Conservation (phyloP, 2,888 invertebrate species). For the Tanaodytes sp. region DNA sequence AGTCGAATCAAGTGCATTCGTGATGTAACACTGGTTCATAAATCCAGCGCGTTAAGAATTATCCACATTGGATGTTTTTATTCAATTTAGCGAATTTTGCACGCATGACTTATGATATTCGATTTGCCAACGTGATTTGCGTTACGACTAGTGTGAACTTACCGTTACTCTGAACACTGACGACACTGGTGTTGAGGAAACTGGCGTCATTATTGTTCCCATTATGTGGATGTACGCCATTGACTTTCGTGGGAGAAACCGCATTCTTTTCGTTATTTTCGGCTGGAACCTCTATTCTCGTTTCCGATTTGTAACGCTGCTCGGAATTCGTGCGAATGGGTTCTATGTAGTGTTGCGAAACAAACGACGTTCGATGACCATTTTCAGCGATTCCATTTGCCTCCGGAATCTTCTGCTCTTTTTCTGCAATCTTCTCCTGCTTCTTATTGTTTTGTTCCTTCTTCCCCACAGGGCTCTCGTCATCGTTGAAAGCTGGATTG, state of each 20-base stretch:
- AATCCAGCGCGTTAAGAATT: no score
- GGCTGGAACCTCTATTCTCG: slow-evolving; percentile 68
- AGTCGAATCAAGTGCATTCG: no score
- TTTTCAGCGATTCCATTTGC: slow-evolving; percentile 60
- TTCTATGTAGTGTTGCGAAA: slow-evolving; percentile 68
- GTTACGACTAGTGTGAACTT: slow-evolving; percentile 27
- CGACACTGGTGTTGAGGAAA: slow-evolving; percentile 68
- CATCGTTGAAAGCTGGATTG: slow-evolving; percentile 70
- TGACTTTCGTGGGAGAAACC: slow-evolving; percentile 60
- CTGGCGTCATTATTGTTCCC: slow-evolving; percentile 71
- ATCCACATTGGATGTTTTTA: no score
- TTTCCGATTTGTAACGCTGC: slow-evolving; percentile 66
- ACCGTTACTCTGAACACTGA: slow-evolving; percentile 65
- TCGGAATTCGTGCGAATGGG: slow-evolving; percentile 63
- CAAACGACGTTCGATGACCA: slow-evolving; percentile 64
- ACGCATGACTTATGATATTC: no score
- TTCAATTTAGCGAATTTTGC: no score
- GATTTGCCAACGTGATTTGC: no score
- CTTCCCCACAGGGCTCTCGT: slow-evolving; percentile 57
- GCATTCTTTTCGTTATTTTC: slow-evolving; percentile 62
- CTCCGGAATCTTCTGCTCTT: slow-evolving; percentile 57
- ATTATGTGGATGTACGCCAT: slow-evolving; percentile 67
- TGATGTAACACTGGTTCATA: no score
- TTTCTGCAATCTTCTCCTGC: slow-evolving; percentile 51
- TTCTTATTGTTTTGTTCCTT: slow-evolving; percentile 37